These are phyloP conservation scores for Saturnia japonica DNA, from an alignment of 2,888 invertebrate species.

Conservation along the genomic window DNA sequence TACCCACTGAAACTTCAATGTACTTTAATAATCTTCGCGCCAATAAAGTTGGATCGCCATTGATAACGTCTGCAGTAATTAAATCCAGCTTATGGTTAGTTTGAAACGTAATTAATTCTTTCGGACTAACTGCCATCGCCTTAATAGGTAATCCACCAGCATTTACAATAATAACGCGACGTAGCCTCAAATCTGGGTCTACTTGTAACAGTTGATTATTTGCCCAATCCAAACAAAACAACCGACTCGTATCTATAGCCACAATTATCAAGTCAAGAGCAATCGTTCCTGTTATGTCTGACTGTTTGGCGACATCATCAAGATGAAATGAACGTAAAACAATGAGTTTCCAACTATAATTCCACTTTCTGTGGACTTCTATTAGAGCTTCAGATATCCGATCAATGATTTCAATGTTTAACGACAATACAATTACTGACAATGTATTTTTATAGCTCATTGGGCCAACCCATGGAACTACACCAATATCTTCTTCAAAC, in stretches of 20 bases:
- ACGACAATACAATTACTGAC: slow-evolving; percentile 64
- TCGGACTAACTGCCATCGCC: slow-evolving; percentile 64
- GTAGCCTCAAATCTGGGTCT: slow-evolving; percentile 64
- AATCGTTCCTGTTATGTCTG: slow-evolving; percentile 59
- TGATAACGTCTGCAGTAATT: slow-evolving; percentile 62
- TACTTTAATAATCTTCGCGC: slow-evolving; percentile 65
- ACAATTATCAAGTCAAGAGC: slow-evolving; percentile 70
- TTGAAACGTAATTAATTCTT: slow-evolving; percentile 61
- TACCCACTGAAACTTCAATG: slow-evolving; percentile 67
- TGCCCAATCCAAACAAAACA: slow-evolving; percentile 71
- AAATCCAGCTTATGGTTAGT: slow-evolving; percentile 62
- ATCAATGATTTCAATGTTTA: slow-evolving; percentile 62
- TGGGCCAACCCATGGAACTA: slow-evolving; percentile 71
- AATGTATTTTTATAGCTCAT: slow-evolving; percentile 62
- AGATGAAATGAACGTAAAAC: slow-evolving; percentile 59
- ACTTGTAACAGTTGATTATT: slow-evolving; percentile 60
- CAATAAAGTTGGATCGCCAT: slow-evolving; percentile 54
- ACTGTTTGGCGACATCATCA: slow-evolving; percentile 59
- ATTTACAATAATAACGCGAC: slow-evolving; percentile 69
- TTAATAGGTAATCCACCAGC: slow-evolving; percentile 65
- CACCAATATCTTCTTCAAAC: slow-evolving; percentile 52
- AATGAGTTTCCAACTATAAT: slow-evolving; percentile 64
- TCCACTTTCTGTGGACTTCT: slow-evolving; percentile 59
- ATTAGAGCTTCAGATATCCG: slow-evolving; percentile 61
- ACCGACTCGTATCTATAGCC: slow-evolving; percentile 65